A percentile compares a stretch with the other conserved stretches of the same genome.
Conservation (phyloP, 2,888 invertebrate species). For the Belgica antarctica region DNA sequence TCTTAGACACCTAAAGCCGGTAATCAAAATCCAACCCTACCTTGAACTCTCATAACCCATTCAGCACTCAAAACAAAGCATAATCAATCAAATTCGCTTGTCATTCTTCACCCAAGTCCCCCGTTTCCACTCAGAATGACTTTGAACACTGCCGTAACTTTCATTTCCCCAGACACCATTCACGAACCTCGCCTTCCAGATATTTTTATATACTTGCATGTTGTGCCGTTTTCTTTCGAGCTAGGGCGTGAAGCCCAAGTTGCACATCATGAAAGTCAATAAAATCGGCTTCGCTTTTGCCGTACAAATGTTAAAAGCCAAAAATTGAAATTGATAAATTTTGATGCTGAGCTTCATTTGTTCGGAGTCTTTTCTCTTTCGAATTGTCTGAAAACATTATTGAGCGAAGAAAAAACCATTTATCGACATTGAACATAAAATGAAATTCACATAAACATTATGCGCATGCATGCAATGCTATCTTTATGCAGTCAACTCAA, state of each 20-base stretch:
- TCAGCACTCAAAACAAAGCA: too few relatives aligned
- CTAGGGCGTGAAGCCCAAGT: neutral
- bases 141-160: too few relatives aligned
- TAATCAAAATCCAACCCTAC: too few relatives aligned
- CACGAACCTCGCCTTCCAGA: neutral
- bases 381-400: conserved; percentile 36
- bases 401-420: conserved; percentile 11
- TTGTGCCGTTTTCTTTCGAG: neutral
- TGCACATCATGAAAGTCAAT: neutral
- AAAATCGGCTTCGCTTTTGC: conserved; percentile 11
- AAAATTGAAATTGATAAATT: conserved; percentile 39
- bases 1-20: too few relatives aligned
- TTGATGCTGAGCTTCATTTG: conserved; percentile 36
- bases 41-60: too few relatives aligned
- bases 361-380: conserved; percentile 17
- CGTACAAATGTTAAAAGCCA: too few relatives aligned
- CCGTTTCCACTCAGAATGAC: too few relatives aligned
- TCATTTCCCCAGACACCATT: too few relatives aligned
- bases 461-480: conserved; percentile 40
- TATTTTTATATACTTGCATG: conserved; percentile 1
- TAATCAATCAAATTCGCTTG: too few relatives aligned
- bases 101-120: too few relatives aligned
- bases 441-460: conserved; percentile 33
- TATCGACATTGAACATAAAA: conserved; percentile 35
- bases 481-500: conserved; percentile 24